Evolutionary conservation across 1,140 invertebrate species (phyloP), one percentile per base, ranked within the genome.

Genomic region (Drosophila orosa): DNA sequence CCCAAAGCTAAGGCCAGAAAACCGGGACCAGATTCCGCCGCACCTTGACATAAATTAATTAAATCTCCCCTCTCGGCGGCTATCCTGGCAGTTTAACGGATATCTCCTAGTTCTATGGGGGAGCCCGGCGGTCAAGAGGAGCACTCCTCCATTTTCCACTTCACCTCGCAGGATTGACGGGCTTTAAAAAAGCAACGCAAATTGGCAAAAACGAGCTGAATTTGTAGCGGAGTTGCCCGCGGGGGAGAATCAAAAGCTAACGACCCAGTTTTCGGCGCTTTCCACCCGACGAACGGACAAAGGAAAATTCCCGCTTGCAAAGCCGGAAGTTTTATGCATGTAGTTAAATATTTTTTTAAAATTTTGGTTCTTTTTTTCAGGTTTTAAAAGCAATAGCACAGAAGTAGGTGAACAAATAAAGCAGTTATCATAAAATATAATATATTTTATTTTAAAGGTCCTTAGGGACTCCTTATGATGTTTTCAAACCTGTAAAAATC

Each of bases 21-120:
- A 15, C 22, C 17, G 7, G 19, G 33, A 45, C 48, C 67, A 33
- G 47, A 56, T 69, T 68, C 33, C 22, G 7, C 29, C 62, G 37
- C 66, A 83, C 83, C 79, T 83, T 56, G 66, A 58, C 68, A 74
- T 85, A 78, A 74, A 85, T 87, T 87, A 66, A 83, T 83, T 76
- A 69, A 69, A 83, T 76, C 44, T 42, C 60, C 40, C 68, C 67
- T 68, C 37, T 56, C 62, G 56, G 25, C 54, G 40, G 69, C 69
- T 37, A 55, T 75, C 39, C 42, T 27, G 59, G 56, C 68, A 72
- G 10, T 65, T 83, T 80, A 47, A 58, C 77, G 62, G 55, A 67
- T 86, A 72, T 85, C 42, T 48, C 8, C 8, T 0, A 29, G 57
- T 19, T 55, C 47, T 39, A 29, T 45, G 31, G 17, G 19, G 13